Base-by-base conservation (phyloP, 2,113 vertebrate species). In the Ptyas mucosa region DNA sequence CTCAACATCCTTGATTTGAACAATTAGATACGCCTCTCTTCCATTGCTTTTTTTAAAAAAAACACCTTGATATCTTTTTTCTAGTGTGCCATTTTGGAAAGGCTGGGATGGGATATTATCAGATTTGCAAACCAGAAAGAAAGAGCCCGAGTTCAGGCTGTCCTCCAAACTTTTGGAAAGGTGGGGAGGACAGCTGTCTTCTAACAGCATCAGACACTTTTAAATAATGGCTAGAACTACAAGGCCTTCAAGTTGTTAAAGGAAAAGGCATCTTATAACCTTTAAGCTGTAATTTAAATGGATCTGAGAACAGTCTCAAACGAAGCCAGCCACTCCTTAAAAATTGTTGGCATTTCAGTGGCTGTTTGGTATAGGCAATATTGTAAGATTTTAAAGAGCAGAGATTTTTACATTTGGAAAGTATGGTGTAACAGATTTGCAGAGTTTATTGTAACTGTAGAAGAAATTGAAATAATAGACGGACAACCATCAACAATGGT, bases 61-160 rank as follows among this genome's bases (percentile, higher is more conserved):
- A 61, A 26, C 10, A 61, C 0, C 96, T 97, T 96, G 97, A 97
- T 98, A 98, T 24, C 97, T 97, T 96, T 96, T 61, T 98, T 97
- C 97, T 51, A 98, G 98, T 98, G 97, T 97, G 96, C 95, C n/a
- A 58, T 96, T 97, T 95, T 81, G 91, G 93, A 95, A 87, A 11
- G 54, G 98, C 98, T 97, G 96, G 98, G 98, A 97, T 97, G 96
- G 98, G 98, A 97, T 98, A 98, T 98, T 20, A 98, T 97, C 95
- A 93, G 97, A 98, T 98, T 98, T 98, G 98, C 96, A 97, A 96
- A 98, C 97, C 97, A 96, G 98, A 98, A 97, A 95, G 96, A 97
- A 98, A 97, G 97, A 98, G 97, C 98, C 97, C 96, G 96, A 94
- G 26, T 97, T 97, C 97, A 96, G 97, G 96, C 97, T 97, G 97